Percentiles rank a stretch among this genome's conserved stretches.
Evolutionary conservation across 2,113 vertebrate genomes (phyloP).

Genomic region (Hystrix brachyura): DNA sequence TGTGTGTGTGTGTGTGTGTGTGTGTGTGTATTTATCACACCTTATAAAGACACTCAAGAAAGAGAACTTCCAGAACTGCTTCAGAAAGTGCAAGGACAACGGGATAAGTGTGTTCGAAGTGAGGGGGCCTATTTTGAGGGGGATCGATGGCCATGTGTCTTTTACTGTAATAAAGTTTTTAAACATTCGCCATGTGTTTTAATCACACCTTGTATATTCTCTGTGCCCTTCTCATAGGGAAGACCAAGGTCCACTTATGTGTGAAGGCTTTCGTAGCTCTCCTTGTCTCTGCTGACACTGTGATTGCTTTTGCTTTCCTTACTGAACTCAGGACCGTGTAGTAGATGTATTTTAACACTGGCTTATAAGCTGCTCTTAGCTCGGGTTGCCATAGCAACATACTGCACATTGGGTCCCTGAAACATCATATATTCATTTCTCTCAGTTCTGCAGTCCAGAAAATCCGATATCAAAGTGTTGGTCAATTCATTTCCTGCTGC

Average conservation of each 20-base stretch:
- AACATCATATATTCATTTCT: not conserved
- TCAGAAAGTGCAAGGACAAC: not conserved
- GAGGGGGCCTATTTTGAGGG: not conserved
- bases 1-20: no score
- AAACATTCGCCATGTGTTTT: not conserved
- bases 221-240: not conserved
- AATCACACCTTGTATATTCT: not conserved
- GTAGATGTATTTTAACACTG: not conserved
- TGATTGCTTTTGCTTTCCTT: not conserved
- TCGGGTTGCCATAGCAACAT: not conserved
- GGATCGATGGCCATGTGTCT: not conserved
- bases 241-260: not conserved
- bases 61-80: not conserved
- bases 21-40: not conserved
- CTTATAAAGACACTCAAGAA: no score
- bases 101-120: not conserved
- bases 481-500: not conserved
- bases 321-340: not conserved
- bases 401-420: not conserved
- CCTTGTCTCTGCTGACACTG: not conserved
- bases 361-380: not conserved
- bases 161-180: not conserved
- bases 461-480: not conserved
- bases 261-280: not conserved
- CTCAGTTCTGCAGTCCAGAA: not conserved